phyloP scores from a whole-genome alignment of 2,797 vertebrate species.

The Coilia nasus region DNA sequence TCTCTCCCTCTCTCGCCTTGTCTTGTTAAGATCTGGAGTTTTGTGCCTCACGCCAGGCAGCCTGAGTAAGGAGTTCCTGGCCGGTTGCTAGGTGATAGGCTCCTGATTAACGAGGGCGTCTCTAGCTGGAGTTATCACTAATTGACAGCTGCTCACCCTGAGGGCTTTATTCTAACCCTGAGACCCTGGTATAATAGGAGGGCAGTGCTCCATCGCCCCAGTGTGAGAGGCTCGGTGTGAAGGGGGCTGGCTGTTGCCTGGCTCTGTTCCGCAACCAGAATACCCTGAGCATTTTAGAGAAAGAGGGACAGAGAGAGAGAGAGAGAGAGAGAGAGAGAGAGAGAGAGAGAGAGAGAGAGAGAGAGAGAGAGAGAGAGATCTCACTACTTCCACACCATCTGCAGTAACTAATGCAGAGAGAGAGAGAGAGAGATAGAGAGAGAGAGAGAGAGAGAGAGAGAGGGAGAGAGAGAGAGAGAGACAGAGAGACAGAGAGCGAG shows the following conservation, averaged over 20 bases:
- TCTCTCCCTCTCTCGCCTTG: slow-evolving; percentile 22
- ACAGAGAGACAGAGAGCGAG: slow-evolving; percentile 17
- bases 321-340: slow-evolving; percentile 52
- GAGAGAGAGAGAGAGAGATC: slow-evolving; percentile 17
- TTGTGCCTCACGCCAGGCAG: slow-evolving; percentile 72
- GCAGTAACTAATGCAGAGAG: neutral
- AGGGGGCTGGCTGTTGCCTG: slow-evolving; percentile 74
- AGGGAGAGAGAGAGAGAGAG: slow-evolving; percentile 46
- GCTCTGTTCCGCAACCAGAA: slow-evolving; percentile 73
- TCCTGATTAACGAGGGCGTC: slow-evolving; percentile 81
- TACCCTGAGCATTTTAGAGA: slow-evolving; percentile 34
- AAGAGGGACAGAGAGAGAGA: slow-evolving; percentile 46
- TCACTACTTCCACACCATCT: slow-evolving; percentile 3
- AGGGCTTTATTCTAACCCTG: slow-evolving; percentile 93
- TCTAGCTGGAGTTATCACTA: slow-evolving; percentile 91
- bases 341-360: slow-evolving; percentile 30
- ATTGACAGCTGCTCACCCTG: slow-evolving; percentile 98
- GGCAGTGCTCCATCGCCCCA: slow-evolving; percentile 87
- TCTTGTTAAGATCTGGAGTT: slow-evolving; percentile 35
- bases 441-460: slow-evolving; percentile 25
- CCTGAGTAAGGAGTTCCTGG: slow-evolving; percentile 79
- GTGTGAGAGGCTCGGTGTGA: slow-evolving; percentile 67
- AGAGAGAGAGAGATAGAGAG: slow-evolving; percentile 28
- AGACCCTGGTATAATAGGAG: slow-evolving; percentile 90
- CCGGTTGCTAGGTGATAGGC: slow-evolving; percentile 93